Evolutionary conservation across 1,140 invertebrate species (phyloP), one percentile per base, ranked within the genome.

Genomic region (Pachypsylla venusta): DNA sequence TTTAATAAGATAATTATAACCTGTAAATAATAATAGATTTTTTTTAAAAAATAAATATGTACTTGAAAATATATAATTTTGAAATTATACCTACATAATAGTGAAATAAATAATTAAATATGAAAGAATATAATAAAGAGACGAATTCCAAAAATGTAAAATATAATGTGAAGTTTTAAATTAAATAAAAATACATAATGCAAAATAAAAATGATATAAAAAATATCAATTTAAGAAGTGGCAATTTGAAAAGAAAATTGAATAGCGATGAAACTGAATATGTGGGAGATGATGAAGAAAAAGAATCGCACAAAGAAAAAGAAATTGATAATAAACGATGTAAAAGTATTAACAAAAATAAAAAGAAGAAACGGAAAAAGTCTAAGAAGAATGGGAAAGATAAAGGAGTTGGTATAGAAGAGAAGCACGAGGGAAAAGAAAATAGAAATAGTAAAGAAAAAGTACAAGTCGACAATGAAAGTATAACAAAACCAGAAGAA

Each of bases 151-250:
- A 10, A 48, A 10, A 48, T n/a, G n/a, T 22, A 4, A 48, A 48
- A 5, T 4, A 48, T 5, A 7, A 4, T 48, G 16, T 48, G n/a
- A n/a, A 19, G 16, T 48, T 48, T n/a, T n/a, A 22, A 48, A 19
- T 48, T 48, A 48, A 48, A 48, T n/a, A n/a, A n/a, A n/a, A n/a
- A n/a, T n/a, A 48, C 10, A 35, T 16, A 48, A 48, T 48, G 42
- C 42, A 48, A 48, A 48, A 48, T 48, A 48, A 19, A n/a, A 48
- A 48, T 48, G 42, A 48, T 4, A 48, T 48, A 48, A 48, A 48
- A 19, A 48, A 19, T 48, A 48, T 48, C 42, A 48, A 48, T 48
- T 48, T 48, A 22, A 48, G 42, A 48, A 48, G 42, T 19, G 42
- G 42, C 22, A n/a, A 48, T 22, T 19, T 48, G 42, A 48, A 48